phyloP scores from a whole-genome alignment of 2,797 vertebrate genomes.

The Paedocypris micromegethes region DNA sequence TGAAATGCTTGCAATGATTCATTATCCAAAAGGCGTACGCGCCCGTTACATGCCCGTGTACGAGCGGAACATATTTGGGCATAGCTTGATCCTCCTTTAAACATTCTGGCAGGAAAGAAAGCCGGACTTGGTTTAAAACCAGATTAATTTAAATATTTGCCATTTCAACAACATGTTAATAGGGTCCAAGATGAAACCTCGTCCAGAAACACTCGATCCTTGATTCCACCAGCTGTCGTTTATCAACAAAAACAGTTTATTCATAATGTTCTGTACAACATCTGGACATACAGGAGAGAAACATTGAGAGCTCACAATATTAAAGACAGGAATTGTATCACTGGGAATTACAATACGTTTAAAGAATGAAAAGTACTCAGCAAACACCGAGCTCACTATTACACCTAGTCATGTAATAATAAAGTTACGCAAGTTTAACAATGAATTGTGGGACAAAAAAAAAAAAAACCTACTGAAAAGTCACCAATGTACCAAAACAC shows the following conservation, averaged over 20 bases:
- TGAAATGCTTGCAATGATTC: too few species aligned
- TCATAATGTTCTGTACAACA: constrained; percentile 64
- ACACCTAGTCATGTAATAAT: constrained; percentile 21
- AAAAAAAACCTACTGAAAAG: constrained; percentile 20
- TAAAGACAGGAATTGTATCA: constrained; percentile 49
- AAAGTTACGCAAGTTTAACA: constrained; percentile 22
- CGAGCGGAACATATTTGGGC: too few species aligned
- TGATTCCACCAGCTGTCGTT: not conserved
- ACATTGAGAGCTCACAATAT: constrained; percentile 57
- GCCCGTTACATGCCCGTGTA: too few species aligned
- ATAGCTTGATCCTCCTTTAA: too few species aligned
- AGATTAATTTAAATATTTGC: too few species aligned
- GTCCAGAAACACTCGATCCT: too few species aligned
- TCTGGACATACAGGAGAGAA: constrained; percentile 52
- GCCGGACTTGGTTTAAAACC: too few species aligned
- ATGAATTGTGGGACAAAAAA: constrained; percentile 19
- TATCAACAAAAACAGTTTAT: constrained; percentile 60
- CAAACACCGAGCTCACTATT: constrained; percentile 27
- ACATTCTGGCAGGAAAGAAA: too few species aligned
- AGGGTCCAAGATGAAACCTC: too few species aligned
- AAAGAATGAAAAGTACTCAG: constrained; percentile 35
- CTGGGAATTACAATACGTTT: constrained; percentile 30
- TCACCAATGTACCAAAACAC: constrained; percentile 25
- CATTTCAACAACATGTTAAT: too few species aligned
- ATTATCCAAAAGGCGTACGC: too few species aligned